These are phyloP conservation scores for Magallana nippona DNA, from an alignment of 2,888 invertebrate species.

Conservation along the genomic window DNA sequence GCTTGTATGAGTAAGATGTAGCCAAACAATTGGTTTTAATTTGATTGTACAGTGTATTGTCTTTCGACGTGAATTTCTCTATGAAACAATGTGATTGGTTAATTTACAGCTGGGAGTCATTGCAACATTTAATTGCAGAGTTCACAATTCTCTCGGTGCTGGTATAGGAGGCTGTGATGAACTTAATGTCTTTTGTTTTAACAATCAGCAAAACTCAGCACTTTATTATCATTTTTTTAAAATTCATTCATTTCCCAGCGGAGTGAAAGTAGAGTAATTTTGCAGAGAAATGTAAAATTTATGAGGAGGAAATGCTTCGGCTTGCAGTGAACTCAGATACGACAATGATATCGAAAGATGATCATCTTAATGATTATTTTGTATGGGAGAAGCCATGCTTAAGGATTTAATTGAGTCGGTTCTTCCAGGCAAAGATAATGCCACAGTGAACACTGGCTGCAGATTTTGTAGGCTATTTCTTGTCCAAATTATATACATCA, in stretches of 20 bases:
- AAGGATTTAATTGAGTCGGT: constrained; percentile 15
- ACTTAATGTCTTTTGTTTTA: not conserved
- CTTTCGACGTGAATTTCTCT: not conserved
- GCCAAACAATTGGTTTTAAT: too few relatives aligned
- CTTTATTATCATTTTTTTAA: too few relatives aligned
- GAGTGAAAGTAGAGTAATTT: not conserved
- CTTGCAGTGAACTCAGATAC: not conserved
- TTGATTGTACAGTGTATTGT: too few relatives aligned
- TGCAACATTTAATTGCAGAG: not conserved
- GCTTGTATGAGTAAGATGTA: too few relatives aligned
- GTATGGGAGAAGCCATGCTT: not conserved
- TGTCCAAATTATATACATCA: not conserved
- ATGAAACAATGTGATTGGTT: not conserved
- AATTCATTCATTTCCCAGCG: not conserved
- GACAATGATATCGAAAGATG: not conserved
- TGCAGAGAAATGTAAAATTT: not conserved
- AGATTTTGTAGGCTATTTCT: not conserved
- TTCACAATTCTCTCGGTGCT: not conserved
- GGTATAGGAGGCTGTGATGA: not conserved
- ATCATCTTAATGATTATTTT: not conserved
- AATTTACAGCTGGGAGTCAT: not conserved
- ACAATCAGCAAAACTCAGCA: not conserved
- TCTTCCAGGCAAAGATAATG: not conserved
- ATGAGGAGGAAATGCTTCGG: not conserved
- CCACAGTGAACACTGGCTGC: not conserved